Percentiles rank a stretch among this genome's conserved stretches.
Evolutionary conservation across 2,113 vertebrate genomes (phyloP).

Genomic region (Trogon melanurus): DNA sequence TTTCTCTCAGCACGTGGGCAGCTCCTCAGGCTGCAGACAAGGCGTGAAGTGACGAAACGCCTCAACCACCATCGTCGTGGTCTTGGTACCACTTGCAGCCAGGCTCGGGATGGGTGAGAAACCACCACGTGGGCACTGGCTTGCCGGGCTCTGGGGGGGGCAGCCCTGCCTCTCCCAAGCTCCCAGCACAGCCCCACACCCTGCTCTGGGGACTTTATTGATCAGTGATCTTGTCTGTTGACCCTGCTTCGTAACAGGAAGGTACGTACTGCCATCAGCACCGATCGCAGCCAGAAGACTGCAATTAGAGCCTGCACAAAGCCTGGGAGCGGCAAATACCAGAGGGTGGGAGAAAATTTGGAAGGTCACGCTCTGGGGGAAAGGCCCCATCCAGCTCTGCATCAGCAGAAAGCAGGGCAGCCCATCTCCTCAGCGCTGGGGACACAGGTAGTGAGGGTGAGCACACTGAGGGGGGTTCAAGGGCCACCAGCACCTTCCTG

Average conservation of each 20-base stretch:
- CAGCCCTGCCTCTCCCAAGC: not conserved
- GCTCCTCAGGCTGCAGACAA: not conserved
- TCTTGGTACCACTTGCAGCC: not conserved
- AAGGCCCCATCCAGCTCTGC: not conserved
- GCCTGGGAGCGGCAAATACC: not conserved
- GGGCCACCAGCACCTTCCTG: not conserved
- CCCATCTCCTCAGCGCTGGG: accelerated
- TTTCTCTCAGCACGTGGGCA: not conserved
- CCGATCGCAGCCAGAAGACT: not conserved
- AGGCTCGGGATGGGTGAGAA: not conserved
- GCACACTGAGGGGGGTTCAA: not conserved
- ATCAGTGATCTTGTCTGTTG: not conserved
- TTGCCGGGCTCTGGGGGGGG: not conserved
- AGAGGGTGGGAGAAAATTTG: not conserved
- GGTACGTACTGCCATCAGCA: not conserved
- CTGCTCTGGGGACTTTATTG: not conserved
- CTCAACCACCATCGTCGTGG: not conserved
- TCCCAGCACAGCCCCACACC: not conserved
- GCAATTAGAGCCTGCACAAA: not conserved
- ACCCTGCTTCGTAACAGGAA: not conserved
- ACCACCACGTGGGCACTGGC: accelerated
- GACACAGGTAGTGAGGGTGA: accelerated
- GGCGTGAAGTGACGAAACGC: not conserved
- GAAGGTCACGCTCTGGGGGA: not conserved
- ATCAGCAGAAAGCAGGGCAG: not conserved